phyloP scores from a whole-genome alignment of 2,797 vertebrate species.

The Ciconia nigra region DNA sequence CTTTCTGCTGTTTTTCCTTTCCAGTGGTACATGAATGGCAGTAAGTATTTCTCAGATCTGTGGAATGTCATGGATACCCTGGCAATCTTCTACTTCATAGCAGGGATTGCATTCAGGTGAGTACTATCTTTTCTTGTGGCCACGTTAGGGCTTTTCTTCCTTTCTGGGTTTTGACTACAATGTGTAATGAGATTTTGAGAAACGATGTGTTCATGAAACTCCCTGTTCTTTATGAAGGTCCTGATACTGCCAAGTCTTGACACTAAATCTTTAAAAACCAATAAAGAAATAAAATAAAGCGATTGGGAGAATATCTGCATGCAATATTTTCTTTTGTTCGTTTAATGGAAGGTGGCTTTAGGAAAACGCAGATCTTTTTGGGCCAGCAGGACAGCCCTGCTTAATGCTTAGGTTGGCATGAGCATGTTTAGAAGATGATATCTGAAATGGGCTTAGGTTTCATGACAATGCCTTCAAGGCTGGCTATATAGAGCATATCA shows the following conservation, averaged over 20 bases:
- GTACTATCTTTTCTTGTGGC: background rate
- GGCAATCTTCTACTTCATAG: conserved; percentile 79
- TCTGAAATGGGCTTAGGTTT: background rate
- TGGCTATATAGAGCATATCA: background rate
- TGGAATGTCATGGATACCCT: conserved; percentile 82
- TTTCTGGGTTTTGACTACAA: background rate
- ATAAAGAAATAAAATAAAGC: background rate
- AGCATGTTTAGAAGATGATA: background rate
- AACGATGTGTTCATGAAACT: accelerated
- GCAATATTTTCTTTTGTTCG: background rate
- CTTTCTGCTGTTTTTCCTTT: background rate
- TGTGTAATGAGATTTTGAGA: background rate
- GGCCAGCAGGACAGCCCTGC: background rate
- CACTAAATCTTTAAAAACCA: background rate
- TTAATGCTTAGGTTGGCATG: background rate
- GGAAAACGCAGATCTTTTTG: background rate
- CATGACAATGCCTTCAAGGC: background rate
- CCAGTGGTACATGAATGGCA: conserved; percentile 81
- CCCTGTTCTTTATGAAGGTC: background rate
- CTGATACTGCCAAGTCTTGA: background rate
- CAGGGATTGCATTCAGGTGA: conserved; percentile 78
- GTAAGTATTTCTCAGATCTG: conserved; percentile 77
- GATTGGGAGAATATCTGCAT: background rate
- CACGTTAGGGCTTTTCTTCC: background rate
- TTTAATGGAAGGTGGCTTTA: background rate